Base-by-base conservation (phyloP, 2,113 vertebrate species). In the Vulpes lagopus region DNA sequence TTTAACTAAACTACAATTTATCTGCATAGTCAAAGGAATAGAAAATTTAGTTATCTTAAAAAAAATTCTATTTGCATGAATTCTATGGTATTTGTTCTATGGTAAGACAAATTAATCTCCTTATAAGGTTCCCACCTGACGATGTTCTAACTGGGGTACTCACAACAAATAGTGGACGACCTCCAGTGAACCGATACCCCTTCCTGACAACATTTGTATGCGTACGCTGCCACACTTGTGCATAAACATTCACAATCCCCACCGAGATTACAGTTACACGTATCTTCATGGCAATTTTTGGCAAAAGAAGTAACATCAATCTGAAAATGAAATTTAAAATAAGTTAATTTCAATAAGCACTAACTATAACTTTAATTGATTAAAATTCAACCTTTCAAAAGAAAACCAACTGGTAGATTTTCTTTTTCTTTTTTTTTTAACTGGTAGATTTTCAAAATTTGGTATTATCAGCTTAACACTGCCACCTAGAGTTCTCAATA, bases 211-310 rank as follows among this genome's bases (percentile, higher is more conserved):
- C 99, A 99, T 95, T 99, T 99, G 98, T 99, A 99, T 5, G 99
- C 99, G 16, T 99, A 99, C 0, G 99, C 99, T 32, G 99, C 99
- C 22, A 99, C 99, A 53, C 99, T 99, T 32, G 99, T 99, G 60
- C 99, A 99, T n/a, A 99, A 98, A 93, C 99, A 99, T 97, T 99
- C 99, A 1, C 99, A 99, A 69, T 99, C 99, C 8, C 99, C 99
- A 9, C 99, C 99, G 8, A 99, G 99, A 93, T 99, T 99, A 98
- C 99, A 99, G 97, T 99, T 99, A 96, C 99, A 99, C 0, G 99
- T 99, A 95, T 99, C 99, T 87, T 99, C 99, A 93, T 99, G 99
- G 95, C 99, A 99, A 92, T 99, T 99, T 98, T 99, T 99, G 97
- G 99, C 99, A 98, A 99, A 99, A 99, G 99, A 99, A 97, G 99